These are phyloP conservation scores for Verasper variegatus DNA, from an alignment of 2,113 vertebrate genomes.

Conservation along the genomic window DNA sequence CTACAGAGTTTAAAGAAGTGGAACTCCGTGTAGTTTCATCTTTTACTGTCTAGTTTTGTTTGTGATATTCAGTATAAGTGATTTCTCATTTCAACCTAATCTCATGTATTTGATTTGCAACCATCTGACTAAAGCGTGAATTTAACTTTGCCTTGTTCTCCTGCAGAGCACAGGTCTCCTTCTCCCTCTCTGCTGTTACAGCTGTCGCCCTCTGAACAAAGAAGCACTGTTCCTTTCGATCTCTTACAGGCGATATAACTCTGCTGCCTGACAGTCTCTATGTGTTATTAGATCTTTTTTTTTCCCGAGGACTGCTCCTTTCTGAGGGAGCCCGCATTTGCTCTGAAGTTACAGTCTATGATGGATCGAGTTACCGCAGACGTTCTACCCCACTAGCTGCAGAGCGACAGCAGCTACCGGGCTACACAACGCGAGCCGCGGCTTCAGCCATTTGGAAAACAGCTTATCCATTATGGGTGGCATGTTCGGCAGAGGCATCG, in stretches of 20 bases:
- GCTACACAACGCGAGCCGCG: conserved; percentile 57
- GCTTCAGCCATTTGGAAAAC: conserved; percentile 68
- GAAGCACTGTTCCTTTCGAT: background rate
- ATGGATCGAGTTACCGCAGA: conserved; percentile 57
- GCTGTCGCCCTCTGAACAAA: conserved; percentile 5
- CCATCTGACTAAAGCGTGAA: conserved; percentile 11
- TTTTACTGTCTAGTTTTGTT: too few relatives aligned
- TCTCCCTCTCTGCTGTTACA: background rate
- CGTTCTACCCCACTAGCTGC: conserved; percentile 46
- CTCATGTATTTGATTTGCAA: background rate
- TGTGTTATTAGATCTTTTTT: conserved; percentile 31
- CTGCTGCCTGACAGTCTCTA: background rate
- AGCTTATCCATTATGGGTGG: conserved; percentile 69
- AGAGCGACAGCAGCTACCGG: conserved; percentile 36
- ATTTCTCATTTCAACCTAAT: too few relatives aligned
- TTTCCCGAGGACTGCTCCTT: background rate
- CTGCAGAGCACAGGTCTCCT: background rate
- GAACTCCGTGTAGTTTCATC: too few relatives aligned
- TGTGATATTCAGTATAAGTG: too few relatives aligned
- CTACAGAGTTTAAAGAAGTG: too few relatives aligned
- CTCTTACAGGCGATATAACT: background rate
- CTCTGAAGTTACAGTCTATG: conserved; percentile 24
- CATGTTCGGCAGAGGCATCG: conserved; percentile 51
- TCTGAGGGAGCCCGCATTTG: conserved; percentile 15
- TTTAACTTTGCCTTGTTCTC: background rate